Evolutionary conservation across 2,113 vertebrate species (phyloP).

Genomic region (Motacilla alba): DNA sequence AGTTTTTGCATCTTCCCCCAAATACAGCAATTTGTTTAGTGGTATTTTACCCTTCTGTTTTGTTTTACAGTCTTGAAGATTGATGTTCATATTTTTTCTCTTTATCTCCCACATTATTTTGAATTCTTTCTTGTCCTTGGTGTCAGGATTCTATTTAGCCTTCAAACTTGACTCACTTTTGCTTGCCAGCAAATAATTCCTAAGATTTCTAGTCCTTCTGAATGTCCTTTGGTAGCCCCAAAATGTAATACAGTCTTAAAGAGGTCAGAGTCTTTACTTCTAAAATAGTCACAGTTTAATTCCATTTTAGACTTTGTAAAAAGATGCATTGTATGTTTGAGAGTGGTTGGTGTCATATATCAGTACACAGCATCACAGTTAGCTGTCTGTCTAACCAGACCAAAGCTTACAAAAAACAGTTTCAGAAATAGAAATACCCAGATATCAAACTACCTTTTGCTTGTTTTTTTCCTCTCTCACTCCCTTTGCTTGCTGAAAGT

Average conservation of each 20-base stretch:
- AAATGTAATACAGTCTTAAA: not conserved
- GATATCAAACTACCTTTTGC: not conserved
- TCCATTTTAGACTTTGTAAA: not conserved
- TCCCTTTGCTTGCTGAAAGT: not conserved
- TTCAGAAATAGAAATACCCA: not conserved
- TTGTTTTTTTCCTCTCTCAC: not conserved
- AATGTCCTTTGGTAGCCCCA: not conserved
- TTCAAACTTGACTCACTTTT: not conserved
- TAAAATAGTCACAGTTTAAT: not conserved
- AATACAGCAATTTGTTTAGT: not conserved
- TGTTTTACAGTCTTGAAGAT: not conserved
- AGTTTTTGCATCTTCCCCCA: not conserved
- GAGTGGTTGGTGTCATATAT: not conserved
- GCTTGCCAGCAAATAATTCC: not conserved
- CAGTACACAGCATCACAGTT: not conserved
- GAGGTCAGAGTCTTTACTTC: not conserved
- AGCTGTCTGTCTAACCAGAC: not conserved
- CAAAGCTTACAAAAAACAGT: not conserved
- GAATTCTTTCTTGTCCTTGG: not conserved
- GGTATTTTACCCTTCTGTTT: constrained; percentile 23
- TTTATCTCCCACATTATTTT: not conserved
- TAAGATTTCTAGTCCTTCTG: not conserved
- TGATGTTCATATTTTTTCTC: not conserved
- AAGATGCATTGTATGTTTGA: not conserved
- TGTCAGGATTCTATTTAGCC: not conserved